These are phyloP conservation scores for Spinus olivaceus DNA, from an alignment of 2,797 vertebrate genomes.

Conservation along the genomic window DNA sequence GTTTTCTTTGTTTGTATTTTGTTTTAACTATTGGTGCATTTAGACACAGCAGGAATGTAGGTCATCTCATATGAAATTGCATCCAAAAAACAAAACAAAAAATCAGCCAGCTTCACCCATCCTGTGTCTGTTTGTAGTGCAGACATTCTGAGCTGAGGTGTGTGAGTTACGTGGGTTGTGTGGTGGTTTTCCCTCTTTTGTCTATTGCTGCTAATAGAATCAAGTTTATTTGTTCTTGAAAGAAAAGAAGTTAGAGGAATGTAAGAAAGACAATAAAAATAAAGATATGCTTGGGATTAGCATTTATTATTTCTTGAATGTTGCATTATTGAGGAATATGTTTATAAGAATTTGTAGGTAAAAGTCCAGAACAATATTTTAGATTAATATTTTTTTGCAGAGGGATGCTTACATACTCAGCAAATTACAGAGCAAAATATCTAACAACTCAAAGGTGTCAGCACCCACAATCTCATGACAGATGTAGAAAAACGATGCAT, in stretches of 20 bases:
- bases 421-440: neutral
- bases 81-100: neutral
- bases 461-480: neutral
- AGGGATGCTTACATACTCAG: neutral
- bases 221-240: neutral
- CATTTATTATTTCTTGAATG: neutral
- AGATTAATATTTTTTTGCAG: neutral
- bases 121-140: neutral
- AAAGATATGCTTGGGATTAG: neutral
- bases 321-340: neutral
- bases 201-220: neutral
- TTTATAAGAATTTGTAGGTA: neutral
- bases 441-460: neutral
- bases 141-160: neutral
- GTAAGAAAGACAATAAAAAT: neutral
- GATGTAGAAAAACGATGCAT: neutral
- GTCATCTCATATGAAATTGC: neutral
- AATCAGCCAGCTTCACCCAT: neutral
- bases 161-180: rapidly evolving
- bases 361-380: neutral
- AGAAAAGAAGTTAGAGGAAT: neutral
- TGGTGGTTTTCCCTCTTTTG: neutral
- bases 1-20: neutral
- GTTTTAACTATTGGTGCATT: neutral
- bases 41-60: neutral